Evolutionary conservation across 2,113 vertebrate genomes (phyloP), one percentile per base, ranked within the genome.

Genomic region (Steatornis caripensis): DNA sequence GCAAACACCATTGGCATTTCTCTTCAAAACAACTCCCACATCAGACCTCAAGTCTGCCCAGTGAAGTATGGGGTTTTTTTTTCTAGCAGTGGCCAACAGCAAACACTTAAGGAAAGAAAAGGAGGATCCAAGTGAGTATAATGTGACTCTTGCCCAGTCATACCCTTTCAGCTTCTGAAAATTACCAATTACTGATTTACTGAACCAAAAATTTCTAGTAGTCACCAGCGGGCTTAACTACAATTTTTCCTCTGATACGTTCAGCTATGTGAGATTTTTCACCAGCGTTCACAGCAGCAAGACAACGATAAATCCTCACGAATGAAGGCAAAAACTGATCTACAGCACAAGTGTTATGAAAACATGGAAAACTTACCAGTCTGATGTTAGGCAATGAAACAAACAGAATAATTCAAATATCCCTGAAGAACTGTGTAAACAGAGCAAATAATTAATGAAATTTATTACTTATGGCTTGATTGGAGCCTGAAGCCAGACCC

Each of bases 341-440:
- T 43, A 79, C 29, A 69, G 79, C 74, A 75, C 80, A 57, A 86
- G 68, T 2, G 54, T 53, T 26, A 87, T 1, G 10, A 85, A 91
- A 95, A 72, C 77, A 37, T 3, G n/a, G 80, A 53, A 75, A 95
- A 91, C 87, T 84, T 53, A 91, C 81, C 90, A 93, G 54, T 69
- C 48, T 66, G 61, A 54, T 30, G 81, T 75, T 54, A 95, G 81
- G 86, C 80, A 93, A 87, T 8, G 77, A 79, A 87, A 89, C 57
- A 92, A 95, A 96, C 34, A 92, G 87, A 95, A 0, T 27, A 84
- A 93, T 89, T 87, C 84, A 93, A 92, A 94, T 87, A 96, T 97
- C 95, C 96, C 94, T 95, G 97, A 97, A 97, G 91, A 97, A 92
- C 70, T 84, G 95, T 95, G 93, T 95, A 96, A 95, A 95, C 95